Evolutionary conservation across 2,797 vertebrate species (phyloP).

Genomic region (Danio albolineatus): DNA sequence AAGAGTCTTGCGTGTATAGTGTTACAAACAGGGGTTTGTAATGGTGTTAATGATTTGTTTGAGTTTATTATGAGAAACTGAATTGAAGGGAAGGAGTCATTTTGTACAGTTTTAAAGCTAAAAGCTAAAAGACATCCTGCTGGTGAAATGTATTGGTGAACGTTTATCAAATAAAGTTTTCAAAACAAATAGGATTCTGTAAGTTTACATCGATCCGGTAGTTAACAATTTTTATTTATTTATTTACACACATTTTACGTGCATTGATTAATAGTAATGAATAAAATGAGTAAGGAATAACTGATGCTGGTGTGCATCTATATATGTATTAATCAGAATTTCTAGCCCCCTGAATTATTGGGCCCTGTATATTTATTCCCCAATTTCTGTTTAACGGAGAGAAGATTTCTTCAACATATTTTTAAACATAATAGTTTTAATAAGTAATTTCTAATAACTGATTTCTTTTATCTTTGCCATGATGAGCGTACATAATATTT

Average conservation of each 20-base stretch:
- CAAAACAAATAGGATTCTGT: background rate
- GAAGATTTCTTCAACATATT: too few relatives aligned
- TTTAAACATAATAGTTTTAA: too few relatives aligned
- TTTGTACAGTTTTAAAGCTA: conserved; percentile 2
- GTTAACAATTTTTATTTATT: background rate
- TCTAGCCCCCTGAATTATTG: too few relatives aligned
- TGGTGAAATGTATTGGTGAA: conserved; percentile 3
- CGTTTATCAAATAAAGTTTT: background rate
- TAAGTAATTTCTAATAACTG: too few relatives aligned
- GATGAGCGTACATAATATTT: too few relatives aligned
- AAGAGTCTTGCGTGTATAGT: background rate
- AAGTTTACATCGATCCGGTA: background rate
- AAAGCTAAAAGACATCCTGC: background rate
- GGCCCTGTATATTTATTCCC: too few relatives aligned
- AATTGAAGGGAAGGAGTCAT: background rate
- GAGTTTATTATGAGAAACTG: background rate
- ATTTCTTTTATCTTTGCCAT: too few relatives aligned
- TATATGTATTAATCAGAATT: too few relatives aligned
- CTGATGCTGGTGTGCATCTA: background rate
- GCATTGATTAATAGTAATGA: background rate
- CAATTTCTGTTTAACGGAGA: too few relatives aligned
- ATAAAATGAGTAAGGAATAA: background rate
- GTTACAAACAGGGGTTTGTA: conserved; percentile 26
- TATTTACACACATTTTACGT: background rate
- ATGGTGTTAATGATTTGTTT: background rate